phyloP scores from a whole-genome alignment of 2,113 vertebrate species.

The Prinia subflava region DNA sequence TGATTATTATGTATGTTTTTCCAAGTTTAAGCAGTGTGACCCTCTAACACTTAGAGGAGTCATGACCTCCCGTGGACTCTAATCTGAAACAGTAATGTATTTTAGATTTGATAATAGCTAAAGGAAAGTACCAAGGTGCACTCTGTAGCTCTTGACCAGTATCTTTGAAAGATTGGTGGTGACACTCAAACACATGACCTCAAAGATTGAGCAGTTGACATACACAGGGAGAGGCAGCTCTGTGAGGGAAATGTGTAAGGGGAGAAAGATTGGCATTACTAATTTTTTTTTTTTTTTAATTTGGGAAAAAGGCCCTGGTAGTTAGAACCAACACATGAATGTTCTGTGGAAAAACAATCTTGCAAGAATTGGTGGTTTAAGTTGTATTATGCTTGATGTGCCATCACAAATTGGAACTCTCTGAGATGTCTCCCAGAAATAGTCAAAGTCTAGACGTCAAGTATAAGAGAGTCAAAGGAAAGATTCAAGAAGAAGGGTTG shows the following conservation, averaged over 20 bases:
- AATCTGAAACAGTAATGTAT: not conserved
- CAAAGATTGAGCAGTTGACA: not conserved
- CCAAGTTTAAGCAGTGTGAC: not conserved
- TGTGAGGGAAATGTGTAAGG: not conserved
- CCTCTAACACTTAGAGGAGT: not conserved
- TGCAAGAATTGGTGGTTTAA: not conserved
- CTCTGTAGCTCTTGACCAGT: not conserved
- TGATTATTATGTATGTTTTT: not conserved
- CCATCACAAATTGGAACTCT: not conserved
- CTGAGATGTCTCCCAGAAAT: not conserved
- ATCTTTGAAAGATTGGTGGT: not conserved
- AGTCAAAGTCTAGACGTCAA: not conserved
- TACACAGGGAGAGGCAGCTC: not conserved
- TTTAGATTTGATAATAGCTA: not conserved
- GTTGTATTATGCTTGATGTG: not conserved
- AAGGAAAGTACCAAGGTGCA: not conserved
- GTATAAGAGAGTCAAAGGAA: not conserved
- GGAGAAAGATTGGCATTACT: not conserved
- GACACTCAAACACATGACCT: not conserved
- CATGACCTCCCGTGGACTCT: not conserved
- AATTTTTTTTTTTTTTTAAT: not conserved
- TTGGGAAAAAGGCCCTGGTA: not conserved
- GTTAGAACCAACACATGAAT: not conserved
- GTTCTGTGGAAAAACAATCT: not conserved
- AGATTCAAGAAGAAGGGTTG: not conserved